A percentile compares a stretch with the other conserved stretches of the same genome.
Conservation (phyloP, 2,888 invertebrate genomes). For the Chymomyza procnemis region DNA sequence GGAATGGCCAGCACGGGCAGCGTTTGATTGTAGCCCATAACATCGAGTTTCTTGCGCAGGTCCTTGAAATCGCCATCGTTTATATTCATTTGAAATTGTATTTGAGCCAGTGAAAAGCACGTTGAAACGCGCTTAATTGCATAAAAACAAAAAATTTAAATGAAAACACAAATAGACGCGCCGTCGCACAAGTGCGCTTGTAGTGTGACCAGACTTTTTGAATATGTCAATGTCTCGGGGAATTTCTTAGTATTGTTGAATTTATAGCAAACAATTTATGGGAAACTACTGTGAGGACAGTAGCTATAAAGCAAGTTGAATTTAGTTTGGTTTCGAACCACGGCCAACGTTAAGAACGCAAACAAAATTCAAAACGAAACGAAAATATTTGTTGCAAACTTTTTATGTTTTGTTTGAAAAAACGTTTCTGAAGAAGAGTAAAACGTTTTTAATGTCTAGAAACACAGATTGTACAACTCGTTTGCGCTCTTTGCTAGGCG, state of each 20-base stretch:
- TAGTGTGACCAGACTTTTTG: not conserved
- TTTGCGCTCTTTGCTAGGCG: too few species aligned
- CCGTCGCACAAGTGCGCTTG: not conserved
- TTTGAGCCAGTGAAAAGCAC: too few species aligned
- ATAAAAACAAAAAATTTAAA: not conserved
- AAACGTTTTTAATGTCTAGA: too few species aligned
- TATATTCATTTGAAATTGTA: conserved; percentile 44
- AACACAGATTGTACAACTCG: too few species aligned
- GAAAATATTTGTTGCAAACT: too few species aligned
- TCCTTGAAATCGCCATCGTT: conserved; percentile 74
- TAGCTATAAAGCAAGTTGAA: not conserved
- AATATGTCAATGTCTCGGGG: too few species aligned
- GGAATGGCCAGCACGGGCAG: conserved; percentile 88
- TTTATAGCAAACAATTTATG: too few species aligned
- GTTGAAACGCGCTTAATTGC: not conserved
- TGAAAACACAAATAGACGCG: not conserved
- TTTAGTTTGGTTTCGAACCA: not conserved
- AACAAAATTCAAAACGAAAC: too few species aligned
- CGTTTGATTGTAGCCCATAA: conserved; percentile 88
- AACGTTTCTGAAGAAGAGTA: too few species aligned
- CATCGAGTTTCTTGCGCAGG: conserved; percentile 85
- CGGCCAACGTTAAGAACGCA: not conserved
- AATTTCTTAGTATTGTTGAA: too few species aligned
- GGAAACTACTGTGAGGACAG: too few species aligned
- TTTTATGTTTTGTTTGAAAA: too few species aligned